Evolutionary conservation across 2,888 invertebrate species (phyloP).

Genomic region (Scrobipalpa atriplicella): DNA sequence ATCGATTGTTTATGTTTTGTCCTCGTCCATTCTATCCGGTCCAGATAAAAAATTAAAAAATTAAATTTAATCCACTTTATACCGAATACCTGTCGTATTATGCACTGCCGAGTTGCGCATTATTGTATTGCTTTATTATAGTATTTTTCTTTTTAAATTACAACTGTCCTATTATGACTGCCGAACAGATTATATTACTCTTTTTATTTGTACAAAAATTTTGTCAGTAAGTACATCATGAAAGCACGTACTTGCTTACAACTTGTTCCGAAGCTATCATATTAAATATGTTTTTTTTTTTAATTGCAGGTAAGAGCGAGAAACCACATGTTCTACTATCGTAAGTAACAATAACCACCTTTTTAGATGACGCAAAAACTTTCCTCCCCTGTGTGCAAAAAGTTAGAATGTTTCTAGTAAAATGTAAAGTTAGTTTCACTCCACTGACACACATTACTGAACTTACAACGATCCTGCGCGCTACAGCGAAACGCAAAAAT

Average conservation of each 20-base stretch:
- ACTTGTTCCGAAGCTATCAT: no score
- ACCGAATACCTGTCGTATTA: slow-evolving; percentile 56
- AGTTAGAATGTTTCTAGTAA: neutral
- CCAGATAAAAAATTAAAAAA: neutral
- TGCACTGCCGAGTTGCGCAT: slow-evolving; percentile 61
- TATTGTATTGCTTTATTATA: slow-evolving; percentile 49
- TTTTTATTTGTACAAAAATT: neutral
- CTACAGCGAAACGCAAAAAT: slow-evolving; percentile 19
- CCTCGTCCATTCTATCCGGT: slow-evolving; percentile 5
- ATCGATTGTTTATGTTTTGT: no score
- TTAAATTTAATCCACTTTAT: slow-evolving; percentile 78
- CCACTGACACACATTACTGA: slow-evolving; percentile 12
- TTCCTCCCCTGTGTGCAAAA: neutral
- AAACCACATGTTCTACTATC: neutral
- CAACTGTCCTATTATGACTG: neutral
- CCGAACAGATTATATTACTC: neutral
- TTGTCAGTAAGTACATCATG: no score
- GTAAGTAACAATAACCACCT: neutral
- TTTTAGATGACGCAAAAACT: neutral
- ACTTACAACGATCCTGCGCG: neutral
- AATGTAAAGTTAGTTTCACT: neutral
- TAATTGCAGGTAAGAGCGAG: neutral
- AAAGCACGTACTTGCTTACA: no score
- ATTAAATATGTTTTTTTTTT: neutral
- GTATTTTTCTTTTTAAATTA: neutral